Base-by-base conservation (phyloP, 1,140 invertebrate genomes). In the Harlomillsia oculata region DNA sequence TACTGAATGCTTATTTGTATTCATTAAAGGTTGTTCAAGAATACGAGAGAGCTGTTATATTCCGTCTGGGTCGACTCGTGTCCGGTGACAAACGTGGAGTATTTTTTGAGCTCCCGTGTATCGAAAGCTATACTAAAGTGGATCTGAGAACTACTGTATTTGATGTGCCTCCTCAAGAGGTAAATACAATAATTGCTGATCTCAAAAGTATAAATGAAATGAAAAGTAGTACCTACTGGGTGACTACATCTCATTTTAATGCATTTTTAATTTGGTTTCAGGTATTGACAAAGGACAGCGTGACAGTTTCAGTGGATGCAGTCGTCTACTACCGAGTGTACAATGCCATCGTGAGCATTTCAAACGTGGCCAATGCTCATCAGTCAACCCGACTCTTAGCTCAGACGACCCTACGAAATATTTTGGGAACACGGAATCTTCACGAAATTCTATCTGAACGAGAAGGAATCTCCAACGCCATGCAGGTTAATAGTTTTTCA, bases 361-460 rank as follows among this genome's bases (percentile, higher is more conserved):
- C 90, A 25, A 97, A 97, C 71, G 92, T 97, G 29, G 92, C 96
- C 72, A 95, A 97, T 72, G 90, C 91, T 32, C 89, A 93, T 71
- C 88, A 94, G 71, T 88, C 85, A 51, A 90, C 72, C 14, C 61
- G 72, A 39, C 66, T 74, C 39, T 60, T 75, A 59, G 75, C 71
- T 39, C 72, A 74, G 44, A 74, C 73, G 6, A 74, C 73, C 5
- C 60, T 74, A 2, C 53, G 72, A 46, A 77, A 76, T 60, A 74
- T 76, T 64, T 62, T 74, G 50, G 72, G 72, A 5, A 74, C 72
- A 6, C 72, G 71, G 57, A 70, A 72, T 58, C 64, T 74, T n/a
- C 71, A 73, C 62, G 72, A 74, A 57, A 71, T 74, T 34, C 68
- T 74, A n/a, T 60, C 66, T 30, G 72, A 74, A 39, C 56, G 72